These are phyloP conservation scores for Troilus luridus DNA, from an alignment of 2,888 invertebrate species.

Conservation along the genomic window DNA sequence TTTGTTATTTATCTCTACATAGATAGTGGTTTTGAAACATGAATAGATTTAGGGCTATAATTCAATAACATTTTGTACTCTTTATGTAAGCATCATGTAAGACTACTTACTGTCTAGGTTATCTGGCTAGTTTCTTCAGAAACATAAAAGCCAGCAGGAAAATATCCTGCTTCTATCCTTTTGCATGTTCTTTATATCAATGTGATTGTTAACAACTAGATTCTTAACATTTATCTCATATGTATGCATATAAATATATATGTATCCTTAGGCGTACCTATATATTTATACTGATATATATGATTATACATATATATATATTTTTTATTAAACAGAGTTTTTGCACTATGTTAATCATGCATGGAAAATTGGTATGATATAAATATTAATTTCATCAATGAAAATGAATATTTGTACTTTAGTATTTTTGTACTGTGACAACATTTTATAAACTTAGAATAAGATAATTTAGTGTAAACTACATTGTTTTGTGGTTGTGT, in stretches of 20 bases:
- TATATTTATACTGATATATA: conserved; percentile 61
- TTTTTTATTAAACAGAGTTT: conserved; percentile 66
- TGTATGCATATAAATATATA: conserved; percentile 59
- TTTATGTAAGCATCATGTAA: conserved; percentile 55
- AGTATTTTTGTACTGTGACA: conserved; percentile 68
- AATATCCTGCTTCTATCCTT: conserved; percentile 58
- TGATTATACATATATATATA: conserved; percentile 65
- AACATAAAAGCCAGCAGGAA: conserved; percentile 55
- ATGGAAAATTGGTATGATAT: conserved; percentile 60
- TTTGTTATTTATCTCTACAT: conserved; percentile 54
- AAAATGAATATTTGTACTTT: conserved; percentile 66
- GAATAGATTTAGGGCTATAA: conserved; percentile 58
- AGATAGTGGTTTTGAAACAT: conserved; percentile 55
- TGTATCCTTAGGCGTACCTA: background rate
- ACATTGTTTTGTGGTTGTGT: conserved; percentile 66
- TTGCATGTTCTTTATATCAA: conserved; percentile 64
- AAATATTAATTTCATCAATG: conserved; percentile 63
- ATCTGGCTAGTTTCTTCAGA: conserved; percentile 41
- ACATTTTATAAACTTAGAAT: conserved; percentile 64
- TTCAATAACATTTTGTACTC: conserved; percentile 57
- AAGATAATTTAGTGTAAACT: conserved; percentile 64
- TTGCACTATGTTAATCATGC: conserved; percentile 67
- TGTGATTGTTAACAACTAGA: conserved; percentile 64
- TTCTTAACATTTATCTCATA: conserved; percentile 64
- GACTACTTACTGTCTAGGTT: conserved; percentile 55